phyloP scores from a whole-genome alignment of 2,888 invertebrate genomes.

The Melinopterus prodromus region DNA sequence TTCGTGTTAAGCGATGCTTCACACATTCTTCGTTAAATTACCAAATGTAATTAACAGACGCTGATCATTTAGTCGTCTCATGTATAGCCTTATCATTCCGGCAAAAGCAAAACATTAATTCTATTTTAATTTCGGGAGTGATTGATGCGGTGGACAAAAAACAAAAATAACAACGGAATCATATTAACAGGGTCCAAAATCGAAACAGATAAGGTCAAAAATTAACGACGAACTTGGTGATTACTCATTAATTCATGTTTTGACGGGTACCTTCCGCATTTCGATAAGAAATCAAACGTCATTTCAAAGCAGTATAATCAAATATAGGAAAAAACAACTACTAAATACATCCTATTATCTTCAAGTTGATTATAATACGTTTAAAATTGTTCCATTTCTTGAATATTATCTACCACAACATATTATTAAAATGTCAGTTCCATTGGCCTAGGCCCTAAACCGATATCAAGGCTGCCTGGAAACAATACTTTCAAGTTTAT shows the following conservation, averaged over 20 bases:
- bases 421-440: no score
- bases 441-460: not conserved
- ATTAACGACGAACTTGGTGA: not conserved
- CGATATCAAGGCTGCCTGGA: not conserved
- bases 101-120: not conserved
- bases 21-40: no score
- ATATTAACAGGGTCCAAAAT: not conserved
- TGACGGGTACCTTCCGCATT: slow-evolving; percentile 4
- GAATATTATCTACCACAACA: no score
- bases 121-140: not conserved
- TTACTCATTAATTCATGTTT: not conserved
- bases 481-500: not conserved
- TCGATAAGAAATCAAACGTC: not conserved
- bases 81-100: not conserved
- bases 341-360: not conserved
- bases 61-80: not conserved
- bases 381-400: no score
- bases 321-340: not conserved
- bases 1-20: no score
- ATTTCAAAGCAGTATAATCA: not conserved
- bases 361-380: no score
- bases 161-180: not conserved
- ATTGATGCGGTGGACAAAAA: not conserved
- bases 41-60: no score
- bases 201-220: not conserved